Percentiles rank a stretch among this genome's conserved stretches.
Conservation (phyloP, 2,113 vertebrate genomes). For the Nycticebus coucang region DNA sequence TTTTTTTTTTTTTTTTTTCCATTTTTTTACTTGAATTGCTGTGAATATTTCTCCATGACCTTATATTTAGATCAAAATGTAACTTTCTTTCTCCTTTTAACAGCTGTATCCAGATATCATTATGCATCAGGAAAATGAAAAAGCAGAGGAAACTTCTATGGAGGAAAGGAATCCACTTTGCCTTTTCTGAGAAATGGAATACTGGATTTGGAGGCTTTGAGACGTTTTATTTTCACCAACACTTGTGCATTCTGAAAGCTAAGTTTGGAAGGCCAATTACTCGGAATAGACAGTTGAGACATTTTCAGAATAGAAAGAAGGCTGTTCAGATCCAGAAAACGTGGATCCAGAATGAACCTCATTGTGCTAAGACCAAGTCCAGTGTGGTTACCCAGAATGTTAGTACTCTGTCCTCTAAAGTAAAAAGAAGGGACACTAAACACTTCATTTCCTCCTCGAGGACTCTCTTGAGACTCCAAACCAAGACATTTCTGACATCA, state of each 20-base stretch:
- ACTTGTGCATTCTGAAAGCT: conserved; percentile 77
- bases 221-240: conserved; percentile 80
- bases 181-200: conserved; percentile 83
- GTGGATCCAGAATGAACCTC: conserved; percentile 70
- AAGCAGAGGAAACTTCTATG: conserved; percentile 80
- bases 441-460: conserved; percentile 62
- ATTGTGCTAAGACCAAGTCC: conserved; percentile 69
- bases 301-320: conserved; percentile 67
- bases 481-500: conserved; percentile 54
- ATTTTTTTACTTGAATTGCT: neutral
- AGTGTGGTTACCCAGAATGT: conserved; percentile 45
- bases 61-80: conserved; percentile 64
- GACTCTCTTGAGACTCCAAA: conserved; percentile 15
- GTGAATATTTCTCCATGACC: conserved; percentile 51
- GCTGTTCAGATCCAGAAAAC: conserved; percentile 70
- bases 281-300: conserved; percentile 60
- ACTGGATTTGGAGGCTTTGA: conserved; percentile 78
- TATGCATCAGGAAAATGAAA: conserved; percentile 89
- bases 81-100: conserved; percentile 78
- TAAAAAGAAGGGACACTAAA: conserved; percentile 64
- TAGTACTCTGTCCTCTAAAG: conserved; percentile 66
- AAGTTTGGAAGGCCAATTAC: conserved; percentile 70
- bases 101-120: conserved; percentile 82
- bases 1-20: neutral
- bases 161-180: conserved; percentile 79